Base-by-base conservation (phyloP, 2,113 vertebrate species). In the Actenoides hombroni region DNA sequence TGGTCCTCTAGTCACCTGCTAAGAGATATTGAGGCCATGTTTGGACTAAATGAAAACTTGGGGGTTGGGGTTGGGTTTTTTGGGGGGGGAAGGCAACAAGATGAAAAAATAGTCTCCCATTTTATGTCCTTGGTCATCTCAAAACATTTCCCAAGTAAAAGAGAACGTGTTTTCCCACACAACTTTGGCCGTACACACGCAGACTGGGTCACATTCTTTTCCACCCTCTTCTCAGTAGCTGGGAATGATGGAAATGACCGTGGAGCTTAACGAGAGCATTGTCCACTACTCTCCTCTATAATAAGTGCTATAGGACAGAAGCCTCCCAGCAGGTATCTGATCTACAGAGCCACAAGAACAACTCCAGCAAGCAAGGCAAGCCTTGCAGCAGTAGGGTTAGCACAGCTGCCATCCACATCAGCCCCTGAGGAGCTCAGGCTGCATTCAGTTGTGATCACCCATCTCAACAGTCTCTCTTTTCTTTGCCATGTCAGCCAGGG, bases 171-270 rank as follows among this genome's bases (percentile, higher is more conserved):
- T 40, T 63, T 56, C 44, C 42, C 18, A 5, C 2, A 4, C 1
- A 2, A 13, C n/a, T 70, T 25, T 10, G 51, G 53, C 57, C 63
- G n/a, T 5, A 13, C 0, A 1, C 29, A 18, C 2, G 0, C 33
- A 57, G 21, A 39, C 18, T 10, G 24, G 11, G 48, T 61, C 51
- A 1, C 35, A 44, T 73, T 63, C 54, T 73, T 64, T 54, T 46
- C 74, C 82, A 24, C n/a, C 5, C 21, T 21, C 11, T 23, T 39
- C 48, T 23, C 54, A 77, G 73, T 56, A 67, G 49, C 71, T 74
- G 71, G 40, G 53, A 49, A 51, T 4, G 63, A 80, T 67, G 87
- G 76, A 57, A 71, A 63, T 25, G 63, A 16, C 25, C 37, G 23
- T 3, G 13, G 0, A 76, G 59, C 24, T 51, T 33, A 63, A 64